phyloP scores from a whole-genome alignment of 1,140 invertebrate species.

The Drosophila repletoides region DNA sequence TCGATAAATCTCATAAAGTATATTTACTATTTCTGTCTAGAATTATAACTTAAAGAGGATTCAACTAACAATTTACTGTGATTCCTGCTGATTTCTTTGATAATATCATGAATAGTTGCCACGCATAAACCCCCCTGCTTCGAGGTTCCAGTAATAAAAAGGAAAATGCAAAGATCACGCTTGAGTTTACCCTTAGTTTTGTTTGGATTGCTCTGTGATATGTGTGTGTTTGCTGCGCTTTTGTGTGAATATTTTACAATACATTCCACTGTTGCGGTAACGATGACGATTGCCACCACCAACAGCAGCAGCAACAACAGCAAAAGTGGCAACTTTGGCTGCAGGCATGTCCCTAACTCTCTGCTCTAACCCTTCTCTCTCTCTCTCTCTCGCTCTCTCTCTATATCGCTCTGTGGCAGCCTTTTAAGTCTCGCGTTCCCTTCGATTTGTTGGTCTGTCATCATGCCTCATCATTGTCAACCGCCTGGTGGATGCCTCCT shows the following conservation, averaged over 20 bases:
- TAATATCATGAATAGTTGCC: conserved; percentile 10
- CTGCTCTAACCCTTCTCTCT: neutral
- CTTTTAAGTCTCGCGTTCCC: conserved; percentile 38
- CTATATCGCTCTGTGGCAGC: conserved; percentile 4
- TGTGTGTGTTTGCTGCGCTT: conserved; percentile 53
- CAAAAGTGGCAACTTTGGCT: conserved; percentile 68
- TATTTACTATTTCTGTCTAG: too few species aligned
- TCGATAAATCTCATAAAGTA: too few species aligned
- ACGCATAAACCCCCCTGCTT: conserved; percentile 54
- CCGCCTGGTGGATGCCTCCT: conserved; percentile 34
- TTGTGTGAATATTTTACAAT: conserved; percentile 72
- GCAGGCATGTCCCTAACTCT: conserved; percentile 41
- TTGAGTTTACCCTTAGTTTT: conserved; percentile 51
- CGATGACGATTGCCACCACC: conserved; percentile 67
- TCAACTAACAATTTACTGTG: neutral
- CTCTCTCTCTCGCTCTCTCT: neutral
- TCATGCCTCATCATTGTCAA: conserved; percentile 79
- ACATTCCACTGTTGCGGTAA: conserved; percentile 77
- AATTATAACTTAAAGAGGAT: too few species aligned
- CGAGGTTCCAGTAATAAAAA: neutral
- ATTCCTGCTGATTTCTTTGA: neutral
- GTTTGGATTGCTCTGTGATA: conserved; percentile 7
- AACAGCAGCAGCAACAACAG: conserved; percentile 9
- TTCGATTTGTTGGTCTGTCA: conserved; percentile 80
- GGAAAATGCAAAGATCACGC: conserved; percentile 64